These are phyloP conservation scores for Aplochiton taeniatus DNA, from an alignment of 2,797 vertebrate genomes.

Conservation along the genomic window DNA sequence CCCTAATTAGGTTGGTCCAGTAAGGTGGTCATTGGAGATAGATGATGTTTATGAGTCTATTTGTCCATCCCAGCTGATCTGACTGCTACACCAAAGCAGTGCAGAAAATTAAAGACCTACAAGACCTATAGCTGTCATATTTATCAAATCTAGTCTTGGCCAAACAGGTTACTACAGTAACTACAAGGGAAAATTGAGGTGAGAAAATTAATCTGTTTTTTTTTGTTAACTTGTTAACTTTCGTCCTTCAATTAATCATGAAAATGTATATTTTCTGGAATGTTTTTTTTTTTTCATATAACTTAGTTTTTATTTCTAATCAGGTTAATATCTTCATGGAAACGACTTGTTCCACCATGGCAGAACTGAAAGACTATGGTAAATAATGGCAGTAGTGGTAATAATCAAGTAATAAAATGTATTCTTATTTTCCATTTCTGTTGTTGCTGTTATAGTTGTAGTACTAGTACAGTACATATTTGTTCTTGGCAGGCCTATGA, in stretches of 20 bases:
- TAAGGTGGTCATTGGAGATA: conserved; percentile 40
- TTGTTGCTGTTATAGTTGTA: neutral
- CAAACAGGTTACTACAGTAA: too few species aligned
- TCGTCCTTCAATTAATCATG: conserved; percentile 4
- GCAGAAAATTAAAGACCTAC: conserved; percentile 10
- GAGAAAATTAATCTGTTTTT: too few species aligned
- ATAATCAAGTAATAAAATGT: neutral
- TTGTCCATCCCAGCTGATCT: conserved; percentile 6
- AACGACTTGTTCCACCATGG: conserved; percentile 35
- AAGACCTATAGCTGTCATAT: too few species aligned
- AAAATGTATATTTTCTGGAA: neutral
- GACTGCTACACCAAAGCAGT: conserved; percentile 14
- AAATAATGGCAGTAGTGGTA: conserved; percentile 10
- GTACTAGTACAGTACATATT: neutral
- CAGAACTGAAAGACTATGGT: conserved; percentile 41
- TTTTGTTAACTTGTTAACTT: too few species aligned
- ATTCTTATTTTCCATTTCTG: neutral
- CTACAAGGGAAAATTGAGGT: too few species aligned
- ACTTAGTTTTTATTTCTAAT: neutral
- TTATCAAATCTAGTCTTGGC: too few species aligned
- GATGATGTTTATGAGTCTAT: conserved; percentile 26
- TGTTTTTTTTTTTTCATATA: neutral
- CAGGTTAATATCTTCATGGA: conserved; percentile 16
- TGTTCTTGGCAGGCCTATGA: neutral
- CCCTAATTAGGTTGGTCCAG: conserved; percentile 8